These are phyloP conservation scores for Achlya flavicornis DNA, from an alignment of 2,888 invertebrate genomes.

Conservation along the genomic window DNA sequence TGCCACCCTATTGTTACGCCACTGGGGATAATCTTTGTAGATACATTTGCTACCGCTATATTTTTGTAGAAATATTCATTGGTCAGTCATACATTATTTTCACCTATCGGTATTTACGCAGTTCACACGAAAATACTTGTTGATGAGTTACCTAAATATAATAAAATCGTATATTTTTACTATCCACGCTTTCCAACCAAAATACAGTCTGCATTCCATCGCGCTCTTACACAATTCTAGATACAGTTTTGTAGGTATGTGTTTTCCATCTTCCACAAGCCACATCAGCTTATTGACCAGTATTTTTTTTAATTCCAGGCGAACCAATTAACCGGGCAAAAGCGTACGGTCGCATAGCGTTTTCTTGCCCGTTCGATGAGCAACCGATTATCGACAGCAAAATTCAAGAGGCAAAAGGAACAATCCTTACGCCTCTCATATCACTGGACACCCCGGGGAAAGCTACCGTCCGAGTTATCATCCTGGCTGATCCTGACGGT, in stretches of 20 bases:
- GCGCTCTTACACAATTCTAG: too few species aligned
- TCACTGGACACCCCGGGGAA: constrained; percentile 98
- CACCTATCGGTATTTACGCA: too few species aligned
- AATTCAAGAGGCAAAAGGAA: constrained; percentile 87
- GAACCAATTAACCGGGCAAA: constrained; percentile 90
- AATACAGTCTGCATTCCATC: too few species aligned
- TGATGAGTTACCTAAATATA: too few species aligned
- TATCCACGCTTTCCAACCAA: too few species aligned
- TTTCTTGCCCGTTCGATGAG: constrained; percentile 91
- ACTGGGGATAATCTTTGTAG: too few species aligned
- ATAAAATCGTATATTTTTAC: too few species aligned
- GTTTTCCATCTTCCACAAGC: neutral
- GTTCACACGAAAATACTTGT: too few species aligned
- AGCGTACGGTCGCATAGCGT: constrained; percentile 98
- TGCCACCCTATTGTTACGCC: too few species aligned
- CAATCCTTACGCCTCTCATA: constrained; percentile 94
- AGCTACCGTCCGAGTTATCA: constrained; percentile 97
- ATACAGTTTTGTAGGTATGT: neutral
- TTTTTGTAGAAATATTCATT: neutral
- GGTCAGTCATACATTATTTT: too few species aligned
- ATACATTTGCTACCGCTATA: neutral
- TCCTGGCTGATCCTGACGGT: constrained; percentile 97
- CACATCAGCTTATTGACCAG: neutral
- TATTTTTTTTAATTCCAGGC: constrained; percentile 61
- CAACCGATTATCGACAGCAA: constrained; percentile 90